These are phyloP conservation scores for Cossypha caffra DNA, from an alignment of 2,797 vertebrate genomes.

Conservation along the genomic window DNA sequence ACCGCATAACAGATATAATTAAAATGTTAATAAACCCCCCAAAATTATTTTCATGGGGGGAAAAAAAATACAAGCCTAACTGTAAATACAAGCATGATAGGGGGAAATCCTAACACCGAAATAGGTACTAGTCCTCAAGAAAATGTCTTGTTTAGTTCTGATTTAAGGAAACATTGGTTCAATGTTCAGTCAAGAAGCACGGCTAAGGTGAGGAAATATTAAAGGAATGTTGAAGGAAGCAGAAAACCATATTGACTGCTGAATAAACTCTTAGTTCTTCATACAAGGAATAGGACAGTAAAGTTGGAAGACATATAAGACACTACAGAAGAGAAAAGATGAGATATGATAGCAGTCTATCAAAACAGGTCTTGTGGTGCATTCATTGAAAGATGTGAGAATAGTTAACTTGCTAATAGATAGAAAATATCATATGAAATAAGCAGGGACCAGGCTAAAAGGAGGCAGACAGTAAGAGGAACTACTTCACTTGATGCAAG, in stretches of 20 bases:
- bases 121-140: neutral
- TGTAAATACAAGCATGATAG: neutral
- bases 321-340: neutral
- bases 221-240: neutral
- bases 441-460: neutral
- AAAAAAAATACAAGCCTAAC: neutral
- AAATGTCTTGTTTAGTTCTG: neutral
- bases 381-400: neutral
- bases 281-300: neutral
- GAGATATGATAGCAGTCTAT: neutral
- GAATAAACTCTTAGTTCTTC: neutral
- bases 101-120: neutral
- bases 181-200: neutral
- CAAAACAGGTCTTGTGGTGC: fast-evolving
- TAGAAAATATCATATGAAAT: neutral
- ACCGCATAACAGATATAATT: neutral
- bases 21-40: neutral
- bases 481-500: neutral
- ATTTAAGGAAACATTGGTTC: neutral
- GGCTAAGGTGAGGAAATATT: neutral
- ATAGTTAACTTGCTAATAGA: neutral
- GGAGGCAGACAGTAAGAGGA: neutral
- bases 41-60: neutral
- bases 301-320: neutral
- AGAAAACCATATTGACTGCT: neutral